These are phyloP conservation scores for Synergus gifuensis DNA, from an alignment of 2,888 invertebrate species.

Conservation along the genomic window DNA sequence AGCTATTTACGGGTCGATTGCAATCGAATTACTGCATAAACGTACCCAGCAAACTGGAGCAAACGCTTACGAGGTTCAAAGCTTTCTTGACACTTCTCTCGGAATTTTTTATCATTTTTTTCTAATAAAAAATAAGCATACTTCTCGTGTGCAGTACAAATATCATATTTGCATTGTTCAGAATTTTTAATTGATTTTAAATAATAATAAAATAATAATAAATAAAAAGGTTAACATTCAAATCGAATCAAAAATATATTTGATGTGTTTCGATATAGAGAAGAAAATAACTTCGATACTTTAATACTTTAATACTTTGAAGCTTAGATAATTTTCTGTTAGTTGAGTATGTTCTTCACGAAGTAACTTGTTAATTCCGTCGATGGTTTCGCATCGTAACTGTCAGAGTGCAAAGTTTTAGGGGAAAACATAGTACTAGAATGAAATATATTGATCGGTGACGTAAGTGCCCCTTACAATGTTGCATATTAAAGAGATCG, in stretches of 20 bases:
- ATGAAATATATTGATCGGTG: constrained; percentile 29
- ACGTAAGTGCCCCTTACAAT: constrained; percentile 8
- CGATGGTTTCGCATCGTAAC: constrained; percentile 15
- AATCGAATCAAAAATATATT: not conserved
- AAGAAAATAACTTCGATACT: not conserved
- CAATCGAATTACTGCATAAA: constrained; percentile 38
- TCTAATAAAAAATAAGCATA: not conserved
- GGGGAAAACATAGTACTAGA: constrained; percentile 18
- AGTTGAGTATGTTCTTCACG: not conserved
- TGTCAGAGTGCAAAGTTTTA: constrained; percentile 35
- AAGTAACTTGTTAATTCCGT: constrained; percentile 18
- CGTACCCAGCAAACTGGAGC: constrained; percentile 32
- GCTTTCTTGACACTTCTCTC: constrained; percentile 29
- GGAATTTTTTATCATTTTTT: not conserved
- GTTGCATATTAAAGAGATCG: constrained; percentile 22
- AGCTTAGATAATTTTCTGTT: not conserved
- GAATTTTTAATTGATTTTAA: too few relatives aligned
- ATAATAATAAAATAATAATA: too few relatives aligned
- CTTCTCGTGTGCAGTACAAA: not conserved
- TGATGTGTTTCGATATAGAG: not conserved
- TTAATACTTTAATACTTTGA: not conserved
- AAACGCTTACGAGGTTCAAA: constrained; percentile 18
- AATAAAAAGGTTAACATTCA: too few relatives aligned
- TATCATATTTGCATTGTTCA: not conserved
- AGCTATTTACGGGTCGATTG: constrained; percentile 36